Percentiles rank a stretch among this genome's conserved stretches.
These are phyloP conservation scores for Galendromus occidentalis DNA, from an alignment of 1,140 invertebrate species.

Conservation along the genomic window DNA sequence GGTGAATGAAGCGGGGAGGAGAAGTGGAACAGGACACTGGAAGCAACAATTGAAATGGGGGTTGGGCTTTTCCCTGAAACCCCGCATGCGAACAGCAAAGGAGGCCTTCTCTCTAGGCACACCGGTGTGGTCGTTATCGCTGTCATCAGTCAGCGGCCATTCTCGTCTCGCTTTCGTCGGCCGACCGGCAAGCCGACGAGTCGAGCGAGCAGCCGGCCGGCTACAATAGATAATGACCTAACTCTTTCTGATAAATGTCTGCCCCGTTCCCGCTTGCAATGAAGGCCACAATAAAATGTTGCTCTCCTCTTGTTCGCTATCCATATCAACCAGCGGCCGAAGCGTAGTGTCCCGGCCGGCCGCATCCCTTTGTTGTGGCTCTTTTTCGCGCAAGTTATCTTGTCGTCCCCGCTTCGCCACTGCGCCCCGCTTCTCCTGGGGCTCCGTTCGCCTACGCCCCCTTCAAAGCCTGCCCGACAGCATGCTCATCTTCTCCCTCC, in stretches of 20 bases:
- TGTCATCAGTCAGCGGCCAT: too few relatives aligned
- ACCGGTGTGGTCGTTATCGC: too few relatives aligned
- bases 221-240: conserved; percentile 3
- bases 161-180: too few relatives aligned
- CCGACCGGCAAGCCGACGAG: too few relatives aligned
- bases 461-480: background rate
- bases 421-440: background rate
- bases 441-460: background rate
- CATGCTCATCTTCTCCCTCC: background rate
- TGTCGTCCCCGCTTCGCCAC: background rate
- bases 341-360: background rate
- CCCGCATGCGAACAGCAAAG: too few relatives aligned
- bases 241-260: conserved; percentile 9
- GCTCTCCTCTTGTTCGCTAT: background rate
- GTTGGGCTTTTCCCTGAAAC: too few relatives aligned
- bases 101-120: too few relatives aligned
- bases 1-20: too few relatives aligned
- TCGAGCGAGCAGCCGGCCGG: background rate
- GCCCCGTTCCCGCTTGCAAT: background rate
- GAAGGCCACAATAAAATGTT: conserved; percentile 12
- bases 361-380: background rate
- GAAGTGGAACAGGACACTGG: too few relatives aligned
- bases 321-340: background rate
- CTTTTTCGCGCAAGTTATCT: background rate
- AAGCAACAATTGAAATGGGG: too few relatives aligned